Evolutionary conservation across 2,113 vertebrate species (phyloP).

Genomic region (Rhagologus leucostigma): DNA sequence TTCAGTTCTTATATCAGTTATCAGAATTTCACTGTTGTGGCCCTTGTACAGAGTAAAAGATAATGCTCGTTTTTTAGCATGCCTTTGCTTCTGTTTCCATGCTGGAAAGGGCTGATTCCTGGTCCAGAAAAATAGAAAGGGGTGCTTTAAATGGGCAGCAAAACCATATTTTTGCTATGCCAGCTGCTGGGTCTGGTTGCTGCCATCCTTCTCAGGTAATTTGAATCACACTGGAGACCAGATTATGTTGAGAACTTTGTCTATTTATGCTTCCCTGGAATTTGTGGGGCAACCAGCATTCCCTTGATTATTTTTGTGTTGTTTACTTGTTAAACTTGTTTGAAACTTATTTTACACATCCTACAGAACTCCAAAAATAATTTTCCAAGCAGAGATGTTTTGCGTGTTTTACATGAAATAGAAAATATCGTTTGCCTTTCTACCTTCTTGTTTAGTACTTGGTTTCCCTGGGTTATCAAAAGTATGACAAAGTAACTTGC

Average conservation of each 20-base stretch:
- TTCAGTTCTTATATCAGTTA: background rate
- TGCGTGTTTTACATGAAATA: background rate
- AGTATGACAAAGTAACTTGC: background rate
- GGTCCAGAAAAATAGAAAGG: background rate
- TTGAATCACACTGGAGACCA: background rate
- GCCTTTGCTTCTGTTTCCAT: background rate
- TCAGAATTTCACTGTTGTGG: background rate
- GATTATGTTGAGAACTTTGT: background rate
- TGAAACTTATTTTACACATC: background rate
- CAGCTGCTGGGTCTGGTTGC: background rate
- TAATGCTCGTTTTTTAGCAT: background rate
- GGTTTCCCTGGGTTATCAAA: background rate
- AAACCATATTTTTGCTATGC: background rate
- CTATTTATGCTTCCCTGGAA: background rate
- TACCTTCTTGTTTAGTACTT: background rate
- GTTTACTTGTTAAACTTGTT: background rate
- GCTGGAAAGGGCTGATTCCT: background rate
- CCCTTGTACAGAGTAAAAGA: background rate
- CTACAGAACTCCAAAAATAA: background rate
- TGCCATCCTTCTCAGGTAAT: background rate
- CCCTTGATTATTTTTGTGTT: background rate
- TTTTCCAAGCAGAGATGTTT: background rate
- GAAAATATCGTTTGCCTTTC: background rate
- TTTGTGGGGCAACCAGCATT: background rate
- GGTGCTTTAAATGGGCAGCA: background rate